Evolutionary conservation across 2,797 vertebrate genomes (phyloP), one percentile per base, ranked within the genome.

Genomic region (Erpetoichthys calabaricus): DNA sequence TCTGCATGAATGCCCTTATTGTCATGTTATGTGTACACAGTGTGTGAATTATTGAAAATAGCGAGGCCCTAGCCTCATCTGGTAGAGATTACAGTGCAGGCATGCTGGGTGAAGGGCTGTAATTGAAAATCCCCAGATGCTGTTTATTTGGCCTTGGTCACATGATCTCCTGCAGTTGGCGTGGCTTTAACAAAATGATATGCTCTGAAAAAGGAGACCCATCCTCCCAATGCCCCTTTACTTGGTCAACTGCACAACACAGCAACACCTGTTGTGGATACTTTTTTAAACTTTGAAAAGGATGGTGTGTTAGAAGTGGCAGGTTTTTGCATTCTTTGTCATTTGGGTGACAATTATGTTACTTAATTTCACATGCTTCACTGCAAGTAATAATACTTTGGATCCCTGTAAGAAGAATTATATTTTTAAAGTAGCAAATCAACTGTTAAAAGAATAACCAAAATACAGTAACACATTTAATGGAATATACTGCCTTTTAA

Each of bases 31-130:
- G 89, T 92, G 90, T 92, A 90, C 89, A 90, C 88, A 86, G 86
- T 89, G 89, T 90, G 87, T 92, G 89, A 94, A 94, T 94, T 91
- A 94, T 92, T 92, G 89, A 93, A 92, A 93, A 91, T 90, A 87
- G 87, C 80, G 84, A 86, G 80, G 85, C 83, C 81, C 83, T 74
- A 74, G 79, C 83, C 89, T 91, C 87, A 88, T 92, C 88, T 91
- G 87, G 79, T 88, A 80, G 87, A 92, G 91, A 95, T 93, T 91
- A 91, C 88, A 89, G 82, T 87, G 87, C 84, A 79, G 84, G 85
- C 80, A 76, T 82, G 84, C 86, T 87, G 87, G 80, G 89, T 78
- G 74, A 82, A 80, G 80, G 79, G 75, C 84, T 85, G 78, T 81
- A 84, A 82, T 84, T 85, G 84, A 87, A 91, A 86, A 87, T 86